Percentiles rank a stretch among this genome's conserved stretches.
These are phyloP conservation scores for Dusona sp. DNA, from an alignment of 2,888 invertebrate genomes.

Conservation along the genomic window DNA sequence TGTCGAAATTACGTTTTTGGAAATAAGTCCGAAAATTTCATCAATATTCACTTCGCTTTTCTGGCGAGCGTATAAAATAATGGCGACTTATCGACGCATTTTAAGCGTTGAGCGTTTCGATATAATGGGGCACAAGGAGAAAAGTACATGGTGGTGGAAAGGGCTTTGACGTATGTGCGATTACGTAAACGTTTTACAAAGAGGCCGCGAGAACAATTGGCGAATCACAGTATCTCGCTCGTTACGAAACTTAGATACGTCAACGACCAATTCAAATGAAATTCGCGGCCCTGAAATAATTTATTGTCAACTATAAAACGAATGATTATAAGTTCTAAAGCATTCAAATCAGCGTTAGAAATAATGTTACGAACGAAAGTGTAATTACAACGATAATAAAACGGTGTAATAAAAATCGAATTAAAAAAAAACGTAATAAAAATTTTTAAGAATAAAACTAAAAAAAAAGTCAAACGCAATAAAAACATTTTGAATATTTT, in stretches of 20 bases:
- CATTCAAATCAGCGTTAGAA: not conserved
- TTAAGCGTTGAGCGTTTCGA: not conserved
- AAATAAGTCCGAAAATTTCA: not conserved
- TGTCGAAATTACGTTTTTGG: not conserved
- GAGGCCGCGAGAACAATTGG: constrained; percentile 34
- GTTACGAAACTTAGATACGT: not conserved
- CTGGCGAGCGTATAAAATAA: not conserved
- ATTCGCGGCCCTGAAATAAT: not conserved
- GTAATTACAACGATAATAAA: not conserved
- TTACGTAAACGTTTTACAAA: constrained; percentile 60
- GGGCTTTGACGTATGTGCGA: constrained; percentile 51
- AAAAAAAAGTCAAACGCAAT: not conserved
- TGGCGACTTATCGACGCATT: not conserved
- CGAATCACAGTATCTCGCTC: constrained; percentile 43
- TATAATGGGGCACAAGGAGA: constrained; percentile 1
- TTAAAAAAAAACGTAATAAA: not conserved
- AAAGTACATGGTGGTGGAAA: constrained; percentile 22
- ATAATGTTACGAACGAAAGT: not conserved
- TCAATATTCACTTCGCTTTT: not conserved
- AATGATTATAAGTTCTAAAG: not conserved
- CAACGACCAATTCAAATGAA: constrained; percentile 9
- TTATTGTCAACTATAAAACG: constrained; percentile 11
- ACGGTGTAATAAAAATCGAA: not conserved
- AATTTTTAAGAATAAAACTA: not conserved
- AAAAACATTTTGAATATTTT: not conserved